A percentile compares a stretch with the other conserved stretches of the same genome.
Conservation (phyloP, 2,797 vertebrate species). For the Gambusia yucatana region DNA sequence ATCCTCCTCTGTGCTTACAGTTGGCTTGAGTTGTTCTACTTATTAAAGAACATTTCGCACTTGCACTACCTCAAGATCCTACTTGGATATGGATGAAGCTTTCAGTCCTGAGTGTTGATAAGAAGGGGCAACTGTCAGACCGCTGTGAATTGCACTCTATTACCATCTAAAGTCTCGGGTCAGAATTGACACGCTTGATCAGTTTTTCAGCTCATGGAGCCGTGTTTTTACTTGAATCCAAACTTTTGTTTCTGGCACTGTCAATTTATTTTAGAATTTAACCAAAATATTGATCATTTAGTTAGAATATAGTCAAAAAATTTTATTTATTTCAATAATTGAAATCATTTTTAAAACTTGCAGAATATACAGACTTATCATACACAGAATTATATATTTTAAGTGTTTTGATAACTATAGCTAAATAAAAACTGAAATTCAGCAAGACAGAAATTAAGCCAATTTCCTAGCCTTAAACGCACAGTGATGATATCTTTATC, state of each 20-base stretch:
- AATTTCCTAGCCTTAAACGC: background rate
- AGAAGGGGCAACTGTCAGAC: slow-evolving; percentile 52
- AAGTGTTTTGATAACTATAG: background rate
- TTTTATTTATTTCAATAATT: background rate
- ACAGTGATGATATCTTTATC: background rate
- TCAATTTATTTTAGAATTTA: background rate
- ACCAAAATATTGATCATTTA: background rate
- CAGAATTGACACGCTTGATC: slow-evolving; percentile 32
- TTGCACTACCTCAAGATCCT: slow-evolving; percentile 44
- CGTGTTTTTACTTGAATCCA: background rate
- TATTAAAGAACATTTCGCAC: slow-evolving; percentile 60
- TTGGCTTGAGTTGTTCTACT: slow-evolving; percentile 48
- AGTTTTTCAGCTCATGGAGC: slow-evolving; percentile 1
- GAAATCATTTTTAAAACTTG: background rate
- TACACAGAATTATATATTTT: background rate
- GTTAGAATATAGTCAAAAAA: background rate
- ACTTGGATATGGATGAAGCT: slow-evolving; percentile 54
- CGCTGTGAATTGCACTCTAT: slow-evolving; percentile 46
- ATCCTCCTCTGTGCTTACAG: slow-evolving; percentile 53
- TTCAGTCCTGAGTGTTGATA: slow-evolving; percentile 34
- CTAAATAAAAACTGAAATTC: background rate
- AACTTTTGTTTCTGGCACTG: background rate
- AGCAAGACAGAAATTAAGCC: background rate
- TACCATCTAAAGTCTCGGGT: slow-evolving; percentile 73
- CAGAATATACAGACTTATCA: background rate